Evolutionary conservation across 2,888 invertebrate genomes (phyloP).

Genomic region (Lithophane semibrunnea): DNA sequence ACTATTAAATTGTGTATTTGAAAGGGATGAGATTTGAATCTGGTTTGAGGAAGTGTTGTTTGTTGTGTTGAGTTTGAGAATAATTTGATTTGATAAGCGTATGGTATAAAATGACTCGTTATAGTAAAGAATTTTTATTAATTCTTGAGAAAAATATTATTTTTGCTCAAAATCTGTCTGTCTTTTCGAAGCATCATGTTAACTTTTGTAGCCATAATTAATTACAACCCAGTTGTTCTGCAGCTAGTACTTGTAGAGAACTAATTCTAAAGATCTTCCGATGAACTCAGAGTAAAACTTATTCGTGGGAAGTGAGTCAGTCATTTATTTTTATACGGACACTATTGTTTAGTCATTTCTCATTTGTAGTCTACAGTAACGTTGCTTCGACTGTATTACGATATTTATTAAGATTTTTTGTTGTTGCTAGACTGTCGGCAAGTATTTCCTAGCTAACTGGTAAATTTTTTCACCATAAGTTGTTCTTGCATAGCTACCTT

Average conservation of each 20-base stretch:
- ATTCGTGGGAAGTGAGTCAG: constrained; percentile 82
- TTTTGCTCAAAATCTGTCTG: neutral
- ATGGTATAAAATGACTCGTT: neutral
- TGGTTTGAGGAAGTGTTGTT: constrained; percentile 31
- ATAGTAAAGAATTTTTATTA: constrained; percentile 1
- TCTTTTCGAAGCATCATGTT: neutral
- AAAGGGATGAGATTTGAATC: constrained; percentile 34
- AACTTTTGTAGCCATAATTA: neutral
- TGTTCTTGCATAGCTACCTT: neutral
- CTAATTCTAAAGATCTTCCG: constrained; percentile 89
- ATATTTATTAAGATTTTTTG: neutral
- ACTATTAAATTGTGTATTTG: constrained; percentile 55
- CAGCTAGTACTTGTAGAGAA: constrained; percentile 78
- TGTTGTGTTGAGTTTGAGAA: constrained; percentile 10
- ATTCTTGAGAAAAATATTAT: neutral
- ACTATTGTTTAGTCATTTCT: constrained; percentile 88
- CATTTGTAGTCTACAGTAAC: constrained; percentile 72
- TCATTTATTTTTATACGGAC: constrained; percentile 87
- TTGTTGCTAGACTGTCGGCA: neutral
- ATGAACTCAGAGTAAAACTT: constrained; percentile 89
- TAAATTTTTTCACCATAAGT: neutral
- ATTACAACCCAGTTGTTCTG: constrained; percentile 64
- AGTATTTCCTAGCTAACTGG: neutral
- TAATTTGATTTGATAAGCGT: constrained; percentile 23
- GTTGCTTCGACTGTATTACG: constrained; percentile 19